A percentile compares a stretch with the other conserved stretches of the same genome.
Conservation (phyloP, 2,888 invertebrate species). For the Eremobia ochroleuca region DNA sequence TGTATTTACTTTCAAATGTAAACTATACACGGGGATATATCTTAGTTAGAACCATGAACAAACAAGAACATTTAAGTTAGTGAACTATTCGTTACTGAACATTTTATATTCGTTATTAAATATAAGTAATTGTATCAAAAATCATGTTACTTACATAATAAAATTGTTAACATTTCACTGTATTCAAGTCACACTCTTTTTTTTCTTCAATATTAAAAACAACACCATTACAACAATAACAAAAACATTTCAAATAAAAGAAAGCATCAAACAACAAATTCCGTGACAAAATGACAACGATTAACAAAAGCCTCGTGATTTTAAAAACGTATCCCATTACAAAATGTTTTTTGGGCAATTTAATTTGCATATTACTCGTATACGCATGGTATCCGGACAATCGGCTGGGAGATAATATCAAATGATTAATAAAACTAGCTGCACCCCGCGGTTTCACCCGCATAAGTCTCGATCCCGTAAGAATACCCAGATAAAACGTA, state of each 20-base stretch:
- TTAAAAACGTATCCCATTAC: slow-evolving; percentile 40
- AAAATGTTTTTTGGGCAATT: slow-evolving; percentile 26
- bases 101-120: not conserved
- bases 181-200: not conserved
- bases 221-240: slow-evolving; percentile 13
- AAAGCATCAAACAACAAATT: slow-evolving; percentile 19
- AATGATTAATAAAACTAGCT: slow-evolving; percentile 41
- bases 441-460: too few species aligned
- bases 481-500: too few species aligned
- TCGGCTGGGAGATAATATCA: slow-evolving; percentile 39
- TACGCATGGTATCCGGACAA: slow-evolving; percentile 26
- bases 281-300: slow-evolving; percentile 22
- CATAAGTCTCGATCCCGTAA: too few species aligned
- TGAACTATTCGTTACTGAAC: not conserved
- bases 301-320: slow-evolving; percentile 20
- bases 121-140: not conserved
- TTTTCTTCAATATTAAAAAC: not conserved
- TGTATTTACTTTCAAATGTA: not conserved
- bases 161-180: not conserved
- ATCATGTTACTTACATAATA: not conserved
- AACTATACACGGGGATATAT: not conserved
- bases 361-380: slow-evolving; percentile 60
- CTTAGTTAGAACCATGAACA: not conserved
- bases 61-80: not conserved
- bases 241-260: slow-evolving; percentile 4